phyloP scores from a whole-genome alignment of 2,113 vertebrate species.

The Herpetotheres cachinnans region DNA sequence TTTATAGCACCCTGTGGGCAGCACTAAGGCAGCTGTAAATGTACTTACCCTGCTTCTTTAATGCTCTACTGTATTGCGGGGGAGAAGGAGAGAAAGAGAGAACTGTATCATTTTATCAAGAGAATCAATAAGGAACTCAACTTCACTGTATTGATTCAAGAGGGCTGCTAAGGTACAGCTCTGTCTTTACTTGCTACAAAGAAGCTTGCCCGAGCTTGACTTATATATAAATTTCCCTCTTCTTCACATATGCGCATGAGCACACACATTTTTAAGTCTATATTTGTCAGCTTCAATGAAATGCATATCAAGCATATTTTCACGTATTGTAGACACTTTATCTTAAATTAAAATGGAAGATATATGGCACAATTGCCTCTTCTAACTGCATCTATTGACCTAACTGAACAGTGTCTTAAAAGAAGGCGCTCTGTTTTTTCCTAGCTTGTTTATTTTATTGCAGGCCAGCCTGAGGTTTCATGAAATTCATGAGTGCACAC shows the following conservation, averaged over 20 bases:
- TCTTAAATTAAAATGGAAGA: conserved; percentile 7
- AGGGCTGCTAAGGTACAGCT: background rate
- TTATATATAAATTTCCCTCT: background rate
- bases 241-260: background rate
- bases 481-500: background rate
- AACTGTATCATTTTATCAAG: conserved; percentile 47
- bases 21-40: conserved; percentile 72
- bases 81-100: background rate
- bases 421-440: background rate
- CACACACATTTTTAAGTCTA: background rate
- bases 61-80: conserved; percentile 60
- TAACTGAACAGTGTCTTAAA: background rate
- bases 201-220: background rate
- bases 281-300: conserved; percentile 6
- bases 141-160: conserved; percentile 41
- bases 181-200: background rate
- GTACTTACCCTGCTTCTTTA: conserved; percentile 74
- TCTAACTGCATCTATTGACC: background rate
- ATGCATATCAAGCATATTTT: background rate
- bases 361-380: background rate
- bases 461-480: background rate
- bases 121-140: conserved; percentile 54
- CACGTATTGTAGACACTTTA: background rate
- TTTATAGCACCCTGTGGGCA: conserved; percentile 85
- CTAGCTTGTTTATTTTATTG: background rate